Evolutionary conservation across 2,888 invertebrate species (phyloP).

Genomic region (Steinernema hermaphroditum): DNA sequence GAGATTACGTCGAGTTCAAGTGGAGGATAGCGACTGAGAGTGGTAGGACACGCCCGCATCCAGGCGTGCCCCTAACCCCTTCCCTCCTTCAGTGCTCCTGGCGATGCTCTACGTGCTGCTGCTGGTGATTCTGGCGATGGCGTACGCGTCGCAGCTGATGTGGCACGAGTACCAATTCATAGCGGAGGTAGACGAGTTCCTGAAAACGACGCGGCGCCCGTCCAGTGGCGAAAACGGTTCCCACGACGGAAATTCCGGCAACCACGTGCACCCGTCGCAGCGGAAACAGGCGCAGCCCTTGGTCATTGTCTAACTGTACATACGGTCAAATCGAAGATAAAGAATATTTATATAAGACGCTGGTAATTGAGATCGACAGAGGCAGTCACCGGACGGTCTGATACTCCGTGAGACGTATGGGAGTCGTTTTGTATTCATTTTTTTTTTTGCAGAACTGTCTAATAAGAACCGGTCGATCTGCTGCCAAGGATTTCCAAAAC

Average conservation of each 20-base stretch:
- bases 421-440: too few species aligned
- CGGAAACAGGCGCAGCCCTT: slow-evolving; percentile 1
- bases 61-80: neutral
- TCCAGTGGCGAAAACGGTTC: slow-evolving; percentile 36
- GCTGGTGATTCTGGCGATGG: slow-evolving; percentile 32
- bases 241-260: slow-evolving; percentile 10
- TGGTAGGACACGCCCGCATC: neutral
- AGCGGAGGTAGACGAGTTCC: slow-evolving; percentile 44
- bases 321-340: neutral
- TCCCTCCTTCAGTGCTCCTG: slow-evolving; percentile 33
- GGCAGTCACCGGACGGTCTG: too few species aligned
- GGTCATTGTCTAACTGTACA: neutral
- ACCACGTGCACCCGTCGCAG: slow-evolving; percentile 4
- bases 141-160: slow-evolving; percentile 35
- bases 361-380: neutral
- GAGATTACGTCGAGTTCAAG: slow-evolving; percentile 28
- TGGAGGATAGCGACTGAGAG: slow-evolving; percentile 12
- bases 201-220: slow-evolving; percentile 39
- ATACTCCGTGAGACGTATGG: too few species aligned
- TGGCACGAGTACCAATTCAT: slow-evolving; percentile 46
- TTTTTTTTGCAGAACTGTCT: too few species aligned
- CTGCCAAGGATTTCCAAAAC: too few species aligned
- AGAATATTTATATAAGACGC: neutral
- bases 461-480: too few species aligned
- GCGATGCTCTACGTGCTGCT: slow-evolving; percentile 29